phyloP scores from a whole-genome alignment of 1,140 invertebrate species.

The Paralvinella palmiformis region DNA sequence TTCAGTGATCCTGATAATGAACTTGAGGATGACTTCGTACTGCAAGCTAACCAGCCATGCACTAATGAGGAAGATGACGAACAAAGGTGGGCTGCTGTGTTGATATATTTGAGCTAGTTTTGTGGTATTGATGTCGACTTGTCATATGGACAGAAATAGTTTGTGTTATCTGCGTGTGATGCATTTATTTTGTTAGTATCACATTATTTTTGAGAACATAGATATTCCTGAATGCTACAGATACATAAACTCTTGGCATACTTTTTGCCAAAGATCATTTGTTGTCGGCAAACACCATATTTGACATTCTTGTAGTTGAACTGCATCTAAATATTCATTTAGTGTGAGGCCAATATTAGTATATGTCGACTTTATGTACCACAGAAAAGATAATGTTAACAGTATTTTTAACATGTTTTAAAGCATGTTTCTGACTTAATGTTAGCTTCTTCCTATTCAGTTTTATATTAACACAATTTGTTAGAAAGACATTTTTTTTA shows the following conservation, averaged over 20 bases:
- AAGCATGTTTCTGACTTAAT: too few species aligned
- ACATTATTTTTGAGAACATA: neutral
- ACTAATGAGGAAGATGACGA: conserved; percentile 1
- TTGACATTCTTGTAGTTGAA: too few species aligned
- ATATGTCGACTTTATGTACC: too few species aligned
- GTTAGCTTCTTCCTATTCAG: too few species aligned
- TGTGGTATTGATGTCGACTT: neutral
- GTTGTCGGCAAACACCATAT: too few species aligned
- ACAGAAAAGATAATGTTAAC: too few species aligned
- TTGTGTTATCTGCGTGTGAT: neutral
- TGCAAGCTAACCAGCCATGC: conserved; percentile 57
- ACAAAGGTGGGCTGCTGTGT: conserved; percentile 28
- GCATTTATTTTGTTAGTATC: neutral
- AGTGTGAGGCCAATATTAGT: too few species aligned
- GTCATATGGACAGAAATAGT: neutral
- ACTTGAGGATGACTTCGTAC: conserved; percentile 86
- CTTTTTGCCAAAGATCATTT: neutral
- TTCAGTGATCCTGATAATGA: conserved; percentile 74
- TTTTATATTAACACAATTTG: too few species aligned
- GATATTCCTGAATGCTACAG: neutral
- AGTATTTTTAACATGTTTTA: too few species aligned
- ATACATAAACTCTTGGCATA: neutral
- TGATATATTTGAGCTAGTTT: conserved; percentile 9
- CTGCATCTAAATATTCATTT: too few species aligned
- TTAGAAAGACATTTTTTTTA: too few species aligned